A percentile compares a stretch with the other conserved stretches of the same genome.
These are phyloP conservation scores for Spizaetus ornatus DNA, from an alignment of 2,113 vertebrate genomes.

Conservation along the genomic window DNA sequence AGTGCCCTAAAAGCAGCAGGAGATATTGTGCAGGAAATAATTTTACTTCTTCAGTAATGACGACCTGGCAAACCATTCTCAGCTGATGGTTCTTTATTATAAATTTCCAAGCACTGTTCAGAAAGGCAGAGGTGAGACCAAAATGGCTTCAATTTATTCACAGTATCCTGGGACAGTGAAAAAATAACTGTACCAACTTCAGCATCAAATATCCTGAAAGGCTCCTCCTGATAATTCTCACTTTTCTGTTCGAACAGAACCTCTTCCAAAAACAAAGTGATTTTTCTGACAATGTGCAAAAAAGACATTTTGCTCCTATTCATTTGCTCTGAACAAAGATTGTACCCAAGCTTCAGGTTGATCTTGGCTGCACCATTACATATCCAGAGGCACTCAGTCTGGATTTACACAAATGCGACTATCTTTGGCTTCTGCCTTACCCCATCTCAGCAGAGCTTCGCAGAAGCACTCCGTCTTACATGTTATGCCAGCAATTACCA, in stretches of 20 bases:
- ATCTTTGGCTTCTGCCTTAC: neutral
- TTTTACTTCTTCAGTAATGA: slow-evolving; percentile 15
- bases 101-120: neutral
- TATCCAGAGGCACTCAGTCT: neutral
- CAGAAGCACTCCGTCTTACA: neutral
- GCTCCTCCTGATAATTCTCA: neutral
- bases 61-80: neutral
- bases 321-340: neutral
- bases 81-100: neutral
- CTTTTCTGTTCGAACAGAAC: neutral
- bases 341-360: neutral
- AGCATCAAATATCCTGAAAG: neutral
- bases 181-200: neutral
- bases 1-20: slow-evolving; percentile 20
- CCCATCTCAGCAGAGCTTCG: fast-evolving
- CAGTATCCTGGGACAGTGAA: neutral
- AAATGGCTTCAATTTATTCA: neutral
- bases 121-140: neutral
- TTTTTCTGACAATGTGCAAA: slow-evolving; percentile 26
- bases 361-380: neutral
- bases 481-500: fast-evolving
- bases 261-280: neutral
- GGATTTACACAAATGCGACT: neutral
- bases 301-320: neutral
- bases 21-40: neutral